Base-by-base conservation (phyloP, 2,113 vertebrate genomes). In the Eupsittula cactorum region DNA sequence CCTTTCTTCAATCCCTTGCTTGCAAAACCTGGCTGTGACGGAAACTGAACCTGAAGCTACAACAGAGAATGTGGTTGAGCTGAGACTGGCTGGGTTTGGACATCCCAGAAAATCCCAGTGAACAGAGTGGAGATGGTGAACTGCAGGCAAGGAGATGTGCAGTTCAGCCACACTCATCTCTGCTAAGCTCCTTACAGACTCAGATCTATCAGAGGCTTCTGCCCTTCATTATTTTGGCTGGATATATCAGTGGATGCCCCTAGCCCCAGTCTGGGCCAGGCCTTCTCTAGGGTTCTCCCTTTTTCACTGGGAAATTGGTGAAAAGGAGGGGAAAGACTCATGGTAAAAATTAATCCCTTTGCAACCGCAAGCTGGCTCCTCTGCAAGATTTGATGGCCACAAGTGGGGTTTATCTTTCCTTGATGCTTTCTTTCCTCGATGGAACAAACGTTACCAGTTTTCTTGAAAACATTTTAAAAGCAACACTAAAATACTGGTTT, bases 251-350 rank as follows among this genome's bases (percentile, higher is more conserved):
- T 28, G 21, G 31, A 44, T 70, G 49, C 37, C 63, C 62, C 16
- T 13, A 82, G 52, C 8, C 11, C 14, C 10, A 23, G 0, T 0
- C 19, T 65, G 52, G 33, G 25, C 15, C 13, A 13, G 8, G 25
- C 7, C 7, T 28, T 78, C 9, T 80, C 63, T 25, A 37, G 13
- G 11, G 6, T 52, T 82, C 41, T 82, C 25, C 10, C 11, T 27
- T 46, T 86, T 89, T 64, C 24, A 3, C 11, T 52, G n/a, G 47
- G 14, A 86, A 76, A 41, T 3, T 29, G 27, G 39, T 65, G 52
- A 74, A 90, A 79, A 10, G 3, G 3, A 19, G 80, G 5, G 23
- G 11, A 53, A 85, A 52, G 3, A n/a, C 23, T 44, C 16, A 15
- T 19, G 9, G 12, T 44, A 39, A 81, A 82, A 39, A 60, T 4